Evolutionary conservation across 2,797 vertebrate genomes (phyloP).

Genomic region (Lithobates sylvaticus): DNA sequence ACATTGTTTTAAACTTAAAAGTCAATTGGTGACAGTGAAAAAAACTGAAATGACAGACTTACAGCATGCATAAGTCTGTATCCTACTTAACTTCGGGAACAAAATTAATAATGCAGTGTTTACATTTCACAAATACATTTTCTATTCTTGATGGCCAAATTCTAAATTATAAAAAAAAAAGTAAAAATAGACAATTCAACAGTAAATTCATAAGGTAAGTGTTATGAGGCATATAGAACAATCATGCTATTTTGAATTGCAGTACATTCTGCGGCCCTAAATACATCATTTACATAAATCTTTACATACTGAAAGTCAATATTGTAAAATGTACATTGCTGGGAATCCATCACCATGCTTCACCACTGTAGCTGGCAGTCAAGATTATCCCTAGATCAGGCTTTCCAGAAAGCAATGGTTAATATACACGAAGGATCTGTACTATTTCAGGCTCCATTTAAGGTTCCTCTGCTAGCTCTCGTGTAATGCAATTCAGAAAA

Average conservation of each 20-base stretch:
- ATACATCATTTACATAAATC: conserved; percentile 15
- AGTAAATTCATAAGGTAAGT: too few relatives aligned
- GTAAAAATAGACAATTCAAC: too few relatives aligned
- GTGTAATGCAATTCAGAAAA: conserved; percentile 22
- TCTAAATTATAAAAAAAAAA: too few relatives aligned
- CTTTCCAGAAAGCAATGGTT: neutral
- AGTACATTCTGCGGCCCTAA: neutral
- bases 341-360: neutral
- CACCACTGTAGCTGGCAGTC: conserved; percentile 8
- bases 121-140: too few relatives aligned
- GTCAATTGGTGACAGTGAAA: too few relatives aligned
- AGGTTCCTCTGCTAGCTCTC: neutral
- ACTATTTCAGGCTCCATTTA: conserved; percentile 28
- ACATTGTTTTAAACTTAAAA: too few relatives aligned
- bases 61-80: too few relatives aligned
- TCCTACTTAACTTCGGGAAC: too few relatives aligned
- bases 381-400: neutral
- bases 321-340: neutral
- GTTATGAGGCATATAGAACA: neutral
- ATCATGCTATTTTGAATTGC: neutral
- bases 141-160: too few relatives aligned
- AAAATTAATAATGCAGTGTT: too few relatives aligned
- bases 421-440: conserved; percentile 14
- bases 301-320: conserved; percentile 17
- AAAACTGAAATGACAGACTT: too few relatives aligned